Percentiles rank a stretch among this genome's conserved stretches.
phyloP scores from a whole-genome alignment of 2,113 vertebrate genomes.

The Pongo pygmaeus region DNA sequence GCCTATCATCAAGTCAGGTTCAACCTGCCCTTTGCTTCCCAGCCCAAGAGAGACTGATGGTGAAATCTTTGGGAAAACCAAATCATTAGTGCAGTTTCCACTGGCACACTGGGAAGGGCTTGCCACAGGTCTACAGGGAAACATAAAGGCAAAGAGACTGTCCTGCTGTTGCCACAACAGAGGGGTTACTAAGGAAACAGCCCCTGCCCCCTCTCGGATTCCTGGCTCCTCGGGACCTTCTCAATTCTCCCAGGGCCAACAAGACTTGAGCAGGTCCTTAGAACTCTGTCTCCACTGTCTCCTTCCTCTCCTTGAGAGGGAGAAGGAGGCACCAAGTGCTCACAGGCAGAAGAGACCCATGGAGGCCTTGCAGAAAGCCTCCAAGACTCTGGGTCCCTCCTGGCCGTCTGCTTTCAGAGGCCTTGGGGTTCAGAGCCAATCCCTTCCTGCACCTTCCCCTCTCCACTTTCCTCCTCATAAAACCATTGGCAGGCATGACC shows the following conservation, averaged over 20 bases:
- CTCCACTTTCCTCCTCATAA: neutral
- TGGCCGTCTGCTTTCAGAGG: neutral
- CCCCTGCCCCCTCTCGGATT: neutral
- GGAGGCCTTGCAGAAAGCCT: neutral
- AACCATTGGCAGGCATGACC: neutral
- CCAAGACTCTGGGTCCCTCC: neutral
- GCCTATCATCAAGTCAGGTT: conserved; percentile 61
- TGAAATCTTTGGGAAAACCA: conserved; percentile 69
- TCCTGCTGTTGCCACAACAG: conserved; percentile 57
- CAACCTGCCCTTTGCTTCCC: neutral
- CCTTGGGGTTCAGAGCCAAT: neutral
- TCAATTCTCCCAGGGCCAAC: neutral
- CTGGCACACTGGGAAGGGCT: neutral
- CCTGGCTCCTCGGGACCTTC: neutral
- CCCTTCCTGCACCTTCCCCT: neutral
- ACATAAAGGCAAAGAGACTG: conserved; percentile 22
- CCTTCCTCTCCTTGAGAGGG: neutral
- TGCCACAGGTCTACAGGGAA: conserved; percentile 22
- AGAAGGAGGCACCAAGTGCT: neutral
- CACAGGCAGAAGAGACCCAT: neutral
- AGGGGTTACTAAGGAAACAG: conserved; percentile 19
- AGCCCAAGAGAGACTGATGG: neutral
- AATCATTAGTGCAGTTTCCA: conserved; percentile 62
- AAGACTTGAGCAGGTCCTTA: conserved; percentile 46
- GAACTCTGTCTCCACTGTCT: neutral